Conservation (phyloP, 2,888 invertebrate genomes). For the Busseola fusca region DNA sequence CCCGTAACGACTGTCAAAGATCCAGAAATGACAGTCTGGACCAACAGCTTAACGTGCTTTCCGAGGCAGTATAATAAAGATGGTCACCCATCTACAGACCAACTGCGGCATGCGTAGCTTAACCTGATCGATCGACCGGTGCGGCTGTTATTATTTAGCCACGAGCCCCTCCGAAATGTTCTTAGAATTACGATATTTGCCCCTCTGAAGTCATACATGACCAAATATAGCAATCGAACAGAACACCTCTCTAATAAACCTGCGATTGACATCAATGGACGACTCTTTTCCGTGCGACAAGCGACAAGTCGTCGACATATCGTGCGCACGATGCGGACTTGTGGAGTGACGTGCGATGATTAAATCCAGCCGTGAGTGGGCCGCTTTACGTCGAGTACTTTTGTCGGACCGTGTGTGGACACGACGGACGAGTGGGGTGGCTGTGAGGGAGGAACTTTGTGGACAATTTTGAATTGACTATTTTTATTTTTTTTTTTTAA, state of each 20-base stretch:
- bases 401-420: slow-evolving; percentile 58
- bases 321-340: slow-evolving; percentile 17
- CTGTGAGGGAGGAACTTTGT: not conserved
- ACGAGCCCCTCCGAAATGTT: too few species aligned
- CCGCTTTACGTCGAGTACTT: slow-evolving; percentile 61
- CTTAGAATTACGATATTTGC: too few species aligned
- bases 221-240: slow-evolving; percentile 6
- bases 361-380: slow-evolving; percentile 60
- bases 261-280: slow-evolving; percentile 48
- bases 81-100: too few species aligned
- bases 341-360: slow-evolving; percentile 60
- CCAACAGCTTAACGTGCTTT: too few species aligned
- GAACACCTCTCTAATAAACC: slow-evolving; percentile 11
- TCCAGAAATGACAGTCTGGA: too few species aligned
- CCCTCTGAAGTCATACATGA: not conserved
- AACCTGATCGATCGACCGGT: too few species aligned
- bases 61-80: too few species aligned
- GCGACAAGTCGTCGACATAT: slow-evolving; percentile 32
- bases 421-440: slow-evolving; percentile 47
- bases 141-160: too few species aligned
- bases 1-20: too few species aligned
- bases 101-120: too few species aligned
- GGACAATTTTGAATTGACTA: not conserved
- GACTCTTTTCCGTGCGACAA: slow-evolving; percentile 32
- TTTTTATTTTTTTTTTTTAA: too few species aligned